Evolutionary conservation across 2,888 invertebrate species (phyloP), one percentile per base, ranked within the genome.

Genomic region (Erebia ligea): DNA sequence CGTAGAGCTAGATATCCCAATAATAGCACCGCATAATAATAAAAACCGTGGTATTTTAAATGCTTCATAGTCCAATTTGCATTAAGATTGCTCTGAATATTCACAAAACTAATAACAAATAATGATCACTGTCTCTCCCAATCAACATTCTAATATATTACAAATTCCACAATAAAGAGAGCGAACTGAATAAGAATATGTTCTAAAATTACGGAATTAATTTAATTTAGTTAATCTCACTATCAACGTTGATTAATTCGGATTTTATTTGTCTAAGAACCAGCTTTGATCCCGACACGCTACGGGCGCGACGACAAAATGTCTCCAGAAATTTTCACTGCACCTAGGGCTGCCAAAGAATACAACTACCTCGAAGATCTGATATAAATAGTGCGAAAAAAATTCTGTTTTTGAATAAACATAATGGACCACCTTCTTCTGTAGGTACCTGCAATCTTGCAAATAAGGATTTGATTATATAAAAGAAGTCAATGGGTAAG

Each of bases 241-340:
- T 89, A 77, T 76, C 64, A 77, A 79, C 78, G 83, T 89, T 92
- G 92, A 92, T 92, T 91, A 90, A 92, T 92, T 85, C 85, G 81
- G 86, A 84, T 92, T 92, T 91, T 90, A 92, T 92, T 92, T 90
- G 91, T 91, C 84, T 87, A 86, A 88, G 87, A 88, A 86, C 87
- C 90, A 88, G 89, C 86, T 92, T 92, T 92, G 92, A 92, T 92
- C 91, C 86, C 88, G 91, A 86, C 85, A 89, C 89, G 90, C 87
- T 79, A 80, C 78, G 77, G 80, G 80, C 84, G 84, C 87, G 90
- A 85, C 88, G 86, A 86, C 88, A 84, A 86, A 87, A 87, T 81
- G 87, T 86, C 87, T 83, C 84, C 79, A 83, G 80, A 82, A 88
- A 88, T 90, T 90, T 90, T 89, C 86, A 85, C 82, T 81, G 83